Conservation (phyloP, 2,888 invertebrate species). For the Cecidostiba fungosa region DNA sequence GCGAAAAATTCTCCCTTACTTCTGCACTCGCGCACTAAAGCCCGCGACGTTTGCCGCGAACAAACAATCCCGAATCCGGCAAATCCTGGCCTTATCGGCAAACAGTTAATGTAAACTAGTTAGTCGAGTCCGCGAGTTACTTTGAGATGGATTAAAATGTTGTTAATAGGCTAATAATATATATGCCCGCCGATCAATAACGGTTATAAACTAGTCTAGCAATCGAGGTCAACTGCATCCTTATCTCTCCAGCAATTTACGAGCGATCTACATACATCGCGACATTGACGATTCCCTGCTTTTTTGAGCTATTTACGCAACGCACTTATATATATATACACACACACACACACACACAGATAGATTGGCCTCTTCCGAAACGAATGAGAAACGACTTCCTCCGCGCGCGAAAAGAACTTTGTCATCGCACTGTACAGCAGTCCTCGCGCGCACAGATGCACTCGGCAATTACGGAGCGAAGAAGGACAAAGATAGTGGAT, state of each 20-base stretch:
- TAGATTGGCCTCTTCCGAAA: neutral
- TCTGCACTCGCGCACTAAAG: neutral
- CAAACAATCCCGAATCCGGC: neutral
- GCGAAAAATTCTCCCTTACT: neutral
- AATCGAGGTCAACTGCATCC: slow-evolving; percentile 45
- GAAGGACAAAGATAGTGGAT: slow-evolving; percentile 23
- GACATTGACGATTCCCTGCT: neutral
- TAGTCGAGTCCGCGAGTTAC: neutral
- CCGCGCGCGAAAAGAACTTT: slow-evolving; percentile 17
- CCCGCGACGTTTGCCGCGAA: neutral
- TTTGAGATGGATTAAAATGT: neutral
- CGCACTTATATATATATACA: too few species aligned
- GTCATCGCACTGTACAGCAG: slow-evolving; percentile 33
- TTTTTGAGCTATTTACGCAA: neutral
- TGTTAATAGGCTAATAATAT: slow-evolving; percentile 19
- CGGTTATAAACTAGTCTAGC: slow-evolving; percentile 41
- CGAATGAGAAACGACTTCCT: too few species aligned
- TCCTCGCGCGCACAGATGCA: neutral
- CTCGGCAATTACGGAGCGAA: slow-evolving; percentile 11
- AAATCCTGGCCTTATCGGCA: neutral
- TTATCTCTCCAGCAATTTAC: slow-evolving; percentile 12
- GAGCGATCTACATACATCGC: slow-evolving; percentile 35
- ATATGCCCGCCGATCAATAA: slow-evolving; percentile 25
- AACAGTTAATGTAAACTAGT: slow-evolving; percentile 10
- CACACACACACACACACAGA: too few species aligned